Evolutionary conservation across 1,140 invertebrate species (phyloP), one percentile per base, ranked within the genome.

Genomic region (Belonocnema kinseyi): DNA sequence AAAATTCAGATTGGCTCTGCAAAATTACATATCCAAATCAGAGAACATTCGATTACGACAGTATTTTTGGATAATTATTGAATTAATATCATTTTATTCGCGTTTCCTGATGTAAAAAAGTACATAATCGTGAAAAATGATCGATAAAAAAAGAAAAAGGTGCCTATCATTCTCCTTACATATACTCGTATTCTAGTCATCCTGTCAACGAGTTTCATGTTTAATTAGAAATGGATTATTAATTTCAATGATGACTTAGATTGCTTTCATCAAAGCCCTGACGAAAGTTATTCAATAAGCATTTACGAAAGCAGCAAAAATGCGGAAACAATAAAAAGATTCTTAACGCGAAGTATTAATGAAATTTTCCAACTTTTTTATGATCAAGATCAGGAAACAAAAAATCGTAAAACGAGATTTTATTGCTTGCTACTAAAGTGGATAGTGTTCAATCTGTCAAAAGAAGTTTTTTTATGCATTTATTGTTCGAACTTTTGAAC

Each of bases 181-280:
- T 33, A 33, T 33, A 33, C 5, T 19, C 21, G 21, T 56, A 56
- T 56, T 56, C 54, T 19, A 19, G 54, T 56, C 54, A 56, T 56
- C 54, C 54, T 8, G 21, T 56, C 6, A 19, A 21, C 54, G 54
- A 56, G 17, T 0, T 19, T 56, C 12, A 17, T 56, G 21, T 56
- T 19, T 19, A 13, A 19, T 56, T 56, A 56, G 54, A 11, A 56
- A 56, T 17, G n/a, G 54, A 56, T 19, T 56, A 56, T 56, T 56
- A n/a, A 56, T 56, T 56, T 56, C 17, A 56, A 17, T 56, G 54
- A 56, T 56, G 54, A 56, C 17, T 11, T 19, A 19, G 54, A 56
- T 56, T 56, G 52, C 17, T 53, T 14, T 1, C 52, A 14, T 13
- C 52, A 53, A 53, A 53, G 4, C n/a, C 52, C 52, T 53, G n/a